Evolutionary conservation across 2,888 invertebrate species (phyloP).

Genomic region (Clivina fossor): DNA sequence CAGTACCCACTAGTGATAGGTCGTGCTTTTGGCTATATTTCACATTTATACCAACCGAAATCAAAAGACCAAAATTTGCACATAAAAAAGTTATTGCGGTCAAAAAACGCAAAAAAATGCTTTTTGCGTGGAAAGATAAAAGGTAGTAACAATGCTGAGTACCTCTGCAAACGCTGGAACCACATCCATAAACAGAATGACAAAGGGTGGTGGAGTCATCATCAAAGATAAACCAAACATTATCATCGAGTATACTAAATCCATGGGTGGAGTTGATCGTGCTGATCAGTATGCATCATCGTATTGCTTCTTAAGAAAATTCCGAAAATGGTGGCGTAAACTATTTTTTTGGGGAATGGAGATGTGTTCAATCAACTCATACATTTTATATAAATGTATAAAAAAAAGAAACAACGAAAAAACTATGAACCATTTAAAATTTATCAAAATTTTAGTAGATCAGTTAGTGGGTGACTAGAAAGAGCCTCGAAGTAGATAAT

Average conservation of each 20-base stretch:
- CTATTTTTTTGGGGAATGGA: slow-evolving; percentile 42
- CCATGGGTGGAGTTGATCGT: slow-evolving; percentile 41
- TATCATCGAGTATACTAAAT: slow-evolving; percentile 37
- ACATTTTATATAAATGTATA: slow-evolving; percentile 37
- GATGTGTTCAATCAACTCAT: slow-evolving; percentile 38
- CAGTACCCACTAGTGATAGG: too few relatives aligned
- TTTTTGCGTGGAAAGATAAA: slow-evolving; percentile 39
- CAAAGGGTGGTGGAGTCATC: slow-evolving; percentile 19
- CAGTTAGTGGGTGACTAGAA: slow-evolving; percentile 37
- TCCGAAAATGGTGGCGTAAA: slow-evolving; percentile 43
- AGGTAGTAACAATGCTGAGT: slow-evolving; percentile 38
- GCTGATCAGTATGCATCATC: slow-evolving; percentile 41
- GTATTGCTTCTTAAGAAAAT: slow-evolving; percentile 42
- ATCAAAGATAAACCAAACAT: slow-evolving; percentile 36
- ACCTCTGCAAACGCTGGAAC: slow-evolving; percentile 35
- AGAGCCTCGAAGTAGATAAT: slow-evolving; percentile 13
- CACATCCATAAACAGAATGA: slow-evolving; percentile 27
- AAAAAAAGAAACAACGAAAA: slow-evolving; percentile 34
- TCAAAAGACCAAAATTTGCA: slow-evolving; percentile 38
- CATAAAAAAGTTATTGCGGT: slow-evolving; percentile 27
- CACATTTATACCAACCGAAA: slow-evolving; percentile 34
- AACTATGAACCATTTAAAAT: slow-evolving; percentile 37
- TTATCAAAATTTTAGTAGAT: slow-evolving; percentile 35
- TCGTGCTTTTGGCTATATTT: too few relatives aligned
- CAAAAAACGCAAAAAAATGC: slow-evolving; percentile 23